Evolutionary conservation across 1,140 invertebrate genomes (phyloP).

Genomic region (Uloborus diversus): DNA sequence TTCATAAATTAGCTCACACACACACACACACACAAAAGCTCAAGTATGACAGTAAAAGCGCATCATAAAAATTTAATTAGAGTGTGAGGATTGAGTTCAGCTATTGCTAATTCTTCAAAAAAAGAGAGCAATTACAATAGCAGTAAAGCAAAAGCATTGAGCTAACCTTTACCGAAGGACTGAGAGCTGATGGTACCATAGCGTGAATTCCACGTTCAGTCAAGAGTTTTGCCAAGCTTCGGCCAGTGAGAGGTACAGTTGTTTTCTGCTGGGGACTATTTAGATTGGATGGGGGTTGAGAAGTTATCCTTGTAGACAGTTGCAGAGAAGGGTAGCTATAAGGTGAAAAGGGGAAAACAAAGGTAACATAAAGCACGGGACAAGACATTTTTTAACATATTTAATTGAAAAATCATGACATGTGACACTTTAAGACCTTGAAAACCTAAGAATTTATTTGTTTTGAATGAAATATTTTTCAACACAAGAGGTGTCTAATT

Average conservation of each 20-base stretch:
- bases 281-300: constrained; percentile 65
- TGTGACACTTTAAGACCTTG: no score
- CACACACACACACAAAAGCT: no score
- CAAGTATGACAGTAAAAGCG: no score
- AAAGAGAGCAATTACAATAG: neutral
- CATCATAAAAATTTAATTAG: no score
- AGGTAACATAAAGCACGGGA: no score
- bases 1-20: no score
- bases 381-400: no score
- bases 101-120: neutral
- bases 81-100: no score
- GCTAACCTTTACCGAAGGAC: constrained; percentile 32
- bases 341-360: constrained; percentile 3
- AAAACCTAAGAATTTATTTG: no score
- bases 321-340: constrained; percentile 56
- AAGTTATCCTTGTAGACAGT: constrained; percentile 61
- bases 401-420: no score
- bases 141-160: constrained; percentile 9
- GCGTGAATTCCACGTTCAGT: constrained; percentile 80
- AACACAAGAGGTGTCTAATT: no score
- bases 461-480: no score
- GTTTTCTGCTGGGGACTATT: constrained; percentile 61
- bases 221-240: constrained; percentile 80
- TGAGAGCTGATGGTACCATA: constrained; percentile 67
- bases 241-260: constrained; percentile 79